Base-by-base conservation (phyloP, 2,113 vertebrate species). In the Felis catus region DNA sequence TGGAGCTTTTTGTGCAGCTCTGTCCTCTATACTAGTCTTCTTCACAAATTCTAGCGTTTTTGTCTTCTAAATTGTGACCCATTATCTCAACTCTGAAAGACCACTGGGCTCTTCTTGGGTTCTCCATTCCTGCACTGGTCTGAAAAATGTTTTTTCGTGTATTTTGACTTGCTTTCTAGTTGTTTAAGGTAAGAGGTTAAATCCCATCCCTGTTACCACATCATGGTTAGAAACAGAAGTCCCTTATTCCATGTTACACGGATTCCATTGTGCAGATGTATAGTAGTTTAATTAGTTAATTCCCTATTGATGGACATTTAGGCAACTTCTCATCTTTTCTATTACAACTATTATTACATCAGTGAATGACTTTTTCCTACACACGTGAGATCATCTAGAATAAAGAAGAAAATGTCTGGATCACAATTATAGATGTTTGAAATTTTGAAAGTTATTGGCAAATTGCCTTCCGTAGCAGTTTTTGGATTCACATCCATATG, bases 401-500 rank as follows among this genome's bases (percentile, higher is more conserved):
- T 76, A 76, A 86, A 93, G 53, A 71, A 76, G 29, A 4, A 23
- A 76, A 86, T 55, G 82, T 97, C 61, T 36, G 29, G 74, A 65
- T 74, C 86, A 93, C 76, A 73, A 36, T 80, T 83, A 11, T 13
- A 84, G 25, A 55, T 23, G 45, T 86, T 84, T 74, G 36, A 82
- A 86, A 90, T 85, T 95, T 95, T 83, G 66, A 76, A 89, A 96
- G 74, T 83, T 95, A 94, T 39, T 81, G 36, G 87, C 39, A 84
- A 92, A 68, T 70, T 63, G 66, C 74, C 48, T 36, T 90, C 41
- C 4, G 14, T 79, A 76, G 6, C 53, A 95, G 36, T 53, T 96
- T 76, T 89, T 78, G 7, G 84, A 70, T 91, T 90, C 73, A 86
- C 8, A 68, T 65, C 53, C 51, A 39, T 41, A 83, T 16, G 4